A percentile compares a stretch with the other conserved stretches of the same genome.
phyloP scores from a whole-genome alignment of 2,888 invertebrate genomes.

The Chironomus tentans region DNA sequence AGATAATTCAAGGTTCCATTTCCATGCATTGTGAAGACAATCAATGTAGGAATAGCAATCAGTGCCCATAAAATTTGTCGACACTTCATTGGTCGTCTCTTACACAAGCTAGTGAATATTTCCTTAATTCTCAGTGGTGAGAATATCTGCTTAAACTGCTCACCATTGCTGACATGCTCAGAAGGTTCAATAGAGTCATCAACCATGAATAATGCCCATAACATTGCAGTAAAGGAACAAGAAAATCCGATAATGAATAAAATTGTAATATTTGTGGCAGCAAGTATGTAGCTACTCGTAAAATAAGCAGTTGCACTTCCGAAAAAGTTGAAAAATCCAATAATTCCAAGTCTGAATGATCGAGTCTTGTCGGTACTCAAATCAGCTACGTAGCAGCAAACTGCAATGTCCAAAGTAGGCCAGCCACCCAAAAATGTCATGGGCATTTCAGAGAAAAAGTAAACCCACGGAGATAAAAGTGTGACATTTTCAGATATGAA shows the following conservation, averaged over 20 bases:
- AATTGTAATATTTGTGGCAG: conserved; percentile 35
- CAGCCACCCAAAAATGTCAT: conserved; percentile 53
- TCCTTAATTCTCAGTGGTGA: conserved; percentile 29
- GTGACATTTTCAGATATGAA: conserved; percentile 33
- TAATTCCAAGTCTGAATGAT: conserved; percentile 41
- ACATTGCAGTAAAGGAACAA: conserved; percentile 33
- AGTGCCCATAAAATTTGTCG: conserved; percentile 41
- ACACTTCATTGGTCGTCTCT: conserved; percentile 37
- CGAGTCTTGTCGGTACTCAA: conserved; percentile 50
- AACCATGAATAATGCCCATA: conserved; percentile 36
- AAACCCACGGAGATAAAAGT: conserved; percentile 39
- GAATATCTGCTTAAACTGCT: background rate
- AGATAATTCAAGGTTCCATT: conserved; percentile 47
- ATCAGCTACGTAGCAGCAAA: conserved; percentile 59
- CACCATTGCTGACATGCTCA: background rate
- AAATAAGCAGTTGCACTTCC: conserved; percentile 55
- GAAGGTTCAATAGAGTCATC: conserved; percentile 32
- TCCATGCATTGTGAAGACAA: conserved; percentile 36
- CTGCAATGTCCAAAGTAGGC: conserved; percentile 51
- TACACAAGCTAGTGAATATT: conserved; percentile 37
- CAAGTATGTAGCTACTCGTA: conserved; percentile 51
- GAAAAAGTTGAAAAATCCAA: conserved; percentile 50
- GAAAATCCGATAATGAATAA: conserved; percentile 36
- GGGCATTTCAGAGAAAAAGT: conserved; percentile 49
- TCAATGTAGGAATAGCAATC: conserved; percentile 36